These are phyloP conservation scores for Pseudonaja textilis DNA, from an alignment of 2,113 vertebrate species.

Conservation along the genomic window DNA sequence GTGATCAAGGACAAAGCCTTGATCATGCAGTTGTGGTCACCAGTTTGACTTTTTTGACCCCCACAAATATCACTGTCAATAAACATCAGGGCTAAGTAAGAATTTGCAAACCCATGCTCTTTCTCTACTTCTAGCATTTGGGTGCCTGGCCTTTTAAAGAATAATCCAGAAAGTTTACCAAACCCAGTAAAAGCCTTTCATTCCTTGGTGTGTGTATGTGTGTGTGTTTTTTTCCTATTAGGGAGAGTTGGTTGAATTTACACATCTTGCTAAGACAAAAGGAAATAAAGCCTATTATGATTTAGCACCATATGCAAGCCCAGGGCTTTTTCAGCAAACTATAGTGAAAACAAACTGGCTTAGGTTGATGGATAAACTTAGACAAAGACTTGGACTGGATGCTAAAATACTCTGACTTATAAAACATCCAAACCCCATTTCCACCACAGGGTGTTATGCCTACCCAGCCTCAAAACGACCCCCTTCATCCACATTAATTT, in stretches of 20 bases:
- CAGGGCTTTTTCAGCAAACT: not conserved
- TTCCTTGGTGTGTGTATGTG: not conserved
- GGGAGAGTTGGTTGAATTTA: not conserved
- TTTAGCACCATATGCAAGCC: not conserved
- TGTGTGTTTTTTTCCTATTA: not conserved
- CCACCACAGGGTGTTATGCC: not conserved
- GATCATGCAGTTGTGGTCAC: not conserved
- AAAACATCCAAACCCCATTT: not conserved
- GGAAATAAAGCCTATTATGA: not conserved
- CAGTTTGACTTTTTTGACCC: not conserved
- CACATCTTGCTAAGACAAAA: not conserved
- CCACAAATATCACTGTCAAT: not conserved
- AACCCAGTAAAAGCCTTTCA: not conserved
- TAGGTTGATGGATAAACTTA: not conserved
- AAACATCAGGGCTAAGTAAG: not conserved
- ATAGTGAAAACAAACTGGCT: not conserved
- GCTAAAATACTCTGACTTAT: not conserved
- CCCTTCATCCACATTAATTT: not conserved
- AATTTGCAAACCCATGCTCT: not conserved
- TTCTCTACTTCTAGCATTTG: not conserved
- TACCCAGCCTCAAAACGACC: not conserved
- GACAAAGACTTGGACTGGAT: not conserved
- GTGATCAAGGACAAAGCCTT: not conserved
- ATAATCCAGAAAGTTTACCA: not conserved
- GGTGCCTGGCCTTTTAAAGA: not conserved